Evolutionary conservation across 2,797 vertebrate genomes (phyloP).

Genomic region (Enteromius argenteus): DNA sequence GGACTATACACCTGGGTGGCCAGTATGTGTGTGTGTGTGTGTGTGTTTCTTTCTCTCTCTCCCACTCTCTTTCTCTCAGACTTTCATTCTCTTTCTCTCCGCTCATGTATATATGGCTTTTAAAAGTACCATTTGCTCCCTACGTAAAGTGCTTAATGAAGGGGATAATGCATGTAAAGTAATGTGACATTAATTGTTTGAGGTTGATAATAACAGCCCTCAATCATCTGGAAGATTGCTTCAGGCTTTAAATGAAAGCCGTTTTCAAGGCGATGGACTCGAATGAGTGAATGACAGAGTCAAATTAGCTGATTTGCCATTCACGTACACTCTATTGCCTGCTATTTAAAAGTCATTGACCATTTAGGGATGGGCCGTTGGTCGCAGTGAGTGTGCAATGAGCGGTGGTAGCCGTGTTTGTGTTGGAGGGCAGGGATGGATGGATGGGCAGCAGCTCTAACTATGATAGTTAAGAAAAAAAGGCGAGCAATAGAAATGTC

Average conservation of each 20-base stretch:
- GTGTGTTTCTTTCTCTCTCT: not conserved
- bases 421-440: constrained; percentile 62
- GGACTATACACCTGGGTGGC: constrained; percentile 60
- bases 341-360: constrained; percentile 74
- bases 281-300: constrained; percentile 68
- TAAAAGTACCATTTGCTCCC: constrained; percentile 67
- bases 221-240: constrained; percentile 73
- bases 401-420: constrained; percentile 61
- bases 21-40: constrained; percentile 45
- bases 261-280: constrained; percentile 70
- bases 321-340: constrained; percentile 74
- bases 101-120: constrained; percentile 68
- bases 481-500: constrained; percentile 74
- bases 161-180: constrained; percentile 72
- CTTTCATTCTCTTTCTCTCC: constrained; percentile 45
- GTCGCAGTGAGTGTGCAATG: constrained; percentile 61
- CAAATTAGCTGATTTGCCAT: constrained; percentile 71
- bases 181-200: constrained; percentile 77
- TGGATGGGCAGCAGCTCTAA: constrained; percentile 55
- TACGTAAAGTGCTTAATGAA: constrained; percentile 72
- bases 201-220: constrained; percentile 72
- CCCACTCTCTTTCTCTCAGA: constrained; percentile 30
- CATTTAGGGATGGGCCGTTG: constrained; percentile 66
- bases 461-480: constrained; percentile 62
- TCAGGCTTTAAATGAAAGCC: constrained; percentile 67